Percentiles rank a stretch among this genome's conserved stretches.
Conservation (phyloP, 2,888 invertebrate genomes). For the Ornithoptera alexandrae region DNA sequence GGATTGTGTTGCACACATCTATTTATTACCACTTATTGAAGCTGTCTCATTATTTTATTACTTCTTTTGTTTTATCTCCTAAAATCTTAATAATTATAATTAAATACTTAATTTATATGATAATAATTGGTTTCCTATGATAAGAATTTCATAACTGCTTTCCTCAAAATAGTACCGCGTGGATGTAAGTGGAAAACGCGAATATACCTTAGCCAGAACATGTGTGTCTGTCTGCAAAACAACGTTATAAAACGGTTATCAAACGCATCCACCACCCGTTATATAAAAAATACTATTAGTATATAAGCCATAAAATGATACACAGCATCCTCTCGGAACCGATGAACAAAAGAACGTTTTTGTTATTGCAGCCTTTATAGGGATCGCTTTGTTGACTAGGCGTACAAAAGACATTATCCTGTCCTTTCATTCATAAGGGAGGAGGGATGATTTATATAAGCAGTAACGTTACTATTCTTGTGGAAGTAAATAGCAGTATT, state of each 20-base stretch:
- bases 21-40: too few species aligned
- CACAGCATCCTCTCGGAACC: constrained; percentile 11
- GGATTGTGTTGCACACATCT: too few species aligned
- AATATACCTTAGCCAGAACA: background rate
- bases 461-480: background rate
- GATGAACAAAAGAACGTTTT: constrained; percentile 20
- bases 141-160: background rate
- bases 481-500: background rate
- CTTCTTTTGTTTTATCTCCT: too few species aligned
- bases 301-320: constrained; percentile 16
- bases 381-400: constrained; percentile 15
- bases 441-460: constrained; percentile 13
- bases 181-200: background rate
- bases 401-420: constrained; percentile 3
- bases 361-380: constrained; percentile 20
- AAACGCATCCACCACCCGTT: background rate
- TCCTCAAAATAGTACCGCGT: background rate
- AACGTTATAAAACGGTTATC: constrained; percentile 1
- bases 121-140: too few species aligned
- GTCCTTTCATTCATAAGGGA: constrained; percentile 10
- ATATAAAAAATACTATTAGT: constrained; percentile 15
- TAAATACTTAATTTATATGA: too few species aligned
- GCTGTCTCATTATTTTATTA: too few species aligned
- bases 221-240: background rate
- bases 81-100: too few species aligned